Evolutionary conservation across 2,797 vertebrate genomes (phyloP).

Genomic region (Ambastaia sidthimunki): DNA sequence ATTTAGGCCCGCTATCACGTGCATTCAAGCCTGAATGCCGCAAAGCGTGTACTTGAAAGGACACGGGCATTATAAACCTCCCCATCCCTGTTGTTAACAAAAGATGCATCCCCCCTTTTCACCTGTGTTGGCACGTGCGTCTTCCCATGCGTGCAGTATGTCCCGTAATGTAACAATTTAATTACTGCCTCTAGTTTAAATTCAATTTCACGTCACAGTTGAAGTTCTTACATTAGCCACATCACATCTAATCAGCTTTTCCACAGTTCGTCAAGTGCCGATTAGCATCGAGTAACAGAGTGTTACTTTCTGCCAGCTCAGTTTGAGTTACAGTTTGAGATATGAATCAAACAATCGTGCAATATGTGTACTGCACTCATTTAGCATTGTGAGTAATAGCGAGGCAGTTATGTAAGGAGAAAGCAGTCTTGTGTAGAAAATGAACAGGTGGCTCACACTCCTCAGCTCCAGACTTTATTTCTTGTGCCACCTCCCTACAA

Average conservation of each 20-base stretch:
- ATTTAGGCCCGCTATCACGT: constrained; percentile 32
- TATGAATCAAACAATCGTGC: constrained; percentile 43
- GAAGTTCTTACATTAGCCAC: constrained; percentile 61
- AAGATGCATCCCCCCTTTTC: not conserved
- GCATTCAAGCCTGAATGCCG: constrained; percentile 55
- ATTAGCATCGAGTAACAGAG: constrained; percentile 57
- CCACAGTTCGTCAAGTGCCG: constrained; percentile 51
- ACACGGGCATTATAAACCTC: constrained; percentile 74
- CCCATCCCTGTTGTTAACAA: constrained; percentile 5
- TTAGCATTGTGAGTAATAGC: constrained; percentile 63
- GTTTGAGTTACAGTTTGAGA: constrained; percentile 37
- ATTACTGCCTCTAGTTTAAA: constrained; percentile 48
- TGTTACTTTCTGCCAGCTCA: constrained; percentile 50
- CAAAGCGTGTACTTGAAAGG: constrained; percentile 76
- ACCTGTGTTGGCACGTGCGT: constrained; percentile 9
- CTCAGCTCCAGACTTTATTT: constrained; percentile 72
- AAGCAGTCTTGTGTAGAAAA: constrained; percentile 75
- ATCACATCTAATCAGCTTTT: constrained; percentile 66
- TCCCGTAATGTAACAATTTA: constrained; percentile 11
- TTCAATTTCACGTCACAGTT: constrained; percentile 62
- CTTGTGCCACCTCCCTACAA: constrained; percentile 68
- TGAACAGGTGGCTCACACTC: constrained; percentile 78
- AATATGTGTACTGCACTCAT: constrained; percentile 28
- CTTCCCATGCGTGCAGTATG: not conserved
- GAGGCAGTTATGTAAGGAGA: constrained; percentile 73